A percentile compares a stretch with the other conserved stretches of the same genome.
phyloP scores from a whole-genome alignment of 2,113 vertebrate genomes.

The Patagioenas fasciata region DNA sequence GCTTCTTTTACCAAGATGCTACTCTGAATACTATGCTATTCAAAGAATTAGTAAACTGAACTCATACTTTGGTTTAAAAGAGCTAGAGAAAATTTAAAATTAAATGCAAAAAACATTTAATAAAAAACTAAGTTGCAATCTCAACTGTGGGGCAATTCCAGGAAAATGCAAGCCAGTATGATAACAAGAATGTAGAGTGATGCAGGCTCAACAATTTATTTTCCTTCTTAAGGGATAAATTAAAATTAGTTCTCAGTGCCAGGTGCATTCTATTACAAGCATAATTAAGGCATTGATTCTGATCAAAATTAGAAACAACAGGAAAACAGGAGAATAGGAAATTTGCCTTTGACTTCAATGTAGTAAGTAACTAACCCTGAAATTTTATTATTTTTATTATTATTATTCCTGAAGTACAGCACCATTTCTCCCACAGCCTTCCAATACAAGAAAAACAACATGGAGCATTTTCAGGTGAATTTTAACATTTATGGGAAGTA shows the following conservation, averaged over 20 bases:
- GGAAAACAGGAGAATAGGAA: background rate
- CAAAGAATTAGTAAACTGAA: constrained; percentile 1
- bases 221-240: constrained; percentile 15
- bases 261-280: background rate
- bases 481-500: background rate
- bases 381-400: background rate
- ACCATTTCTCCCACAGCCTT: background rate
- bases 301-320: background rate
- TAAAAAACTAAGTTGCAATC: constrained; percentile 48
- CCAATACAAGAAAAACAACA: background rate
- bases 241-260: constrained; percentile 21
- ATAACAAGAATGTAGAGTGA: constrained; percentile 24
- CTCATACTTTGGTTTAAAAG: background rate
- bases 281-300: constrained; percentile 32
- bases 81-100: constrained; percentile 45
- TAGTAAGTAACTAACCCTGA: background rate
- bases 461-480: background rate
- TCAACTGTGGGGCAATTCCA: constrained; percentile 44
- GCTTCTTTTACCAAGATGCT: background rate
- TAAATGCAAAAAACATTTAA: constrained; percentile 51
- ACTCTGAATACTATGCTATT: background rate
- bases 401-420: background rate
- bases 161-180: constrained; percentile 32
- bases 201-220: constrained; percentile 23
- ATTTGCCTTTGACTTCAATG: background rate